These are phyloP conservation scores for Germaria angustata DNA, from an alignment of 2,888 invertebrate species.

Conservation along the genomic window DNA sequence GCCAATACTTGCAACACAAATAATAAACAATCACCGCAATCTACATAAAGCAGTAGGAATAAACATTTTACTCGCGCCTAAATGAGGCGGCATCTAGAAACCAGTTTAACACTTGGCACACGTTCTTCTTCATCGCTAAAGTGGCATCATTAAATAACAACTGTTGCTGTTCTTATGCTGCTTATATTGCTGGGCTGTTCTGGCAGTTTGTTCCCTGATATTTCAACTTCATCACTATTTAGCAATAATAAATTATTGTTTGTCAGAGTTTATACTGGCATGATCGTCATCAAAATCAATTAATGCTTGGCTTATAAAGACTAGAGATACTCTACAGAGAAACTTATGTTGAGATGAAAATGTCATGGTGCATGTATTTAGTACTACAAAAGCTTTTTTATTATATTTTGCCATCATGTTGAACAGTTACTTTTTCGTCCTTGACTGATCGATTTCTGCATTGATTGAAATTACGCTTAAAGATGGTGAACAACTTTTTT, in stretches of 20 bases:
- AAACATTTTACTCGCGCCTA: not conserved
- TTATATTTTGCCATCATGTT: no score
- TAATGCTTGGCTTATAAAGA: not conserved
- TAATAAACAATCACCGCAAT: constrained; percentile 49
- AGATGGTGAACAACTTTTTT: no score
- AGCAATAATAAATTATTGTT: constrained; percentile 47
- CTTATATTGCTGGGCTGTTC: not conserved
- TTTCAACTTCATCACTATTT: constrained; percentile 49
- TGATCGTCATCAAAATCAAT: constrained; percentile 35
- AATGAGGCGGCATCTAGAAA: constrained; percentile 54
- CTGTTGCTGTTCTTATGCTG: constrained; percentile 20
- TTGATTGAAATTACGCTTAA: no score
- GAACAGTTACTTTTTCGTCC: no score
- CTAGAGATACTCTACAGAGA: not conserved
- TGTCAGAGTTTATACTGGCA: constrained; percentile 51
- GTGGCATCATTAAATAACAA: constrained; percentile 44
- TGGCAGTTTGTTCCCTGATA: constrained; percentile 50
- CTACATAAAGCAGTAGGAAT: constrained; percentile 34
- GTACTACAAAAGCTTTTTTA: no score
- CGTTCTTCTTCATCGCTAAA: constrained; percentile 52
- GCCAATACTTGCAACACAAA: constrained; percentile 48
- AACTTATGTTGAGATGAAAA: no score
- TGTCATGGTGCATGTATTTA: no score
- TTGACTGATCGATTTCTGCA: no score
- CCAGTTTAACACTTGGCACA: constrained; percentile 73